These are phyloP conservation scores for Mormyrus proboscirostris DNA, from an alignment of 2,797 vertebrate species.

Conservation along the genomic window DNA sequence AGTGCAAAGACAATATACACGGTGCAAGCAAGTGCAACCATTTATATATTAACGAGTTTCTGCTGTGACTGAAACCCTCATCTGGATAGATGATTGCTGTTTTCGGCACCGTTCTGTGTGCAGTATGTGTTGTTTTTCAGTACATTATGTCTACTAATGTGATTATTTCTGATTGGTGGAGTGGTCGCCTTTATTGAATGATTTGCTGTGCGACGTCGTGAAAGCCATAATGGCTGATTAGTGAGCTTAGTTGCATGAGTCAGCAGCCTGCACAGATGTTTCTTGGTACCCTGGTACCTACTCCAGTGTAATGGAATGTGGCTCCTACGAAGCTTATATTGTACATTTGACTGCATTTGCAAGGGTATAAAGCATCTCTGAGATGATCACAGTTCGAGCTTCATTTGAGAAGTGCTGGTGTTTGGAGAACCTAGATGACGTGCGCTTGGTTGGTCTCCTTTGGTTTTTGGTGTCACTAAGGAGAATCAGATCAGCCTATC, in stretches of 20 bases:
- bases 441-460: neutral
- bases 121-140: neutral
- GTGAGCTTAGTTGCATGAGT: neutral
- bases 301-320: neutral
- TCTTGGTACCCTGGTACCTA: neutral
- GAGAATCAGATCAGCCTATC: neutral
- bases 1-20: neutral
- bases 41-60: neutral
- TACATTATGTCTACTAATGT: conserved; percentile 3
- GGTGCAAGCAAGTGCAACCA: neutral
- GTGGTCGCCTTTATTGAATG: conserved; percentile 7
- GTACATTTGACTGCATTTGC: neutral
- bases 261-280: neutral
- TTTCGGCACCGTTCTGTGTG: neutral
- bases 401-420: neutral
- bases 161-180: neutral
- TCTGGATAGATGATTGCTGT: neutral
- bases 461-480: neutral
- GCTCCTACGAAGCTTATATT: neutral
- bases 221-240: neutral
- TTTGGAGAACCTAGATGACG: neutral
- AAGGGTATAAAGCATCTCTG: neutral
- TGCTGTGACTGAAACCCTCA: neutral
- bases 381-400: neutral
- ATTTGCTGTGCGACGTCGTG: neutral